Conservation (phyloP, 2,797 vertebrate species). For the Anomalospiza imberbis region DNA sequence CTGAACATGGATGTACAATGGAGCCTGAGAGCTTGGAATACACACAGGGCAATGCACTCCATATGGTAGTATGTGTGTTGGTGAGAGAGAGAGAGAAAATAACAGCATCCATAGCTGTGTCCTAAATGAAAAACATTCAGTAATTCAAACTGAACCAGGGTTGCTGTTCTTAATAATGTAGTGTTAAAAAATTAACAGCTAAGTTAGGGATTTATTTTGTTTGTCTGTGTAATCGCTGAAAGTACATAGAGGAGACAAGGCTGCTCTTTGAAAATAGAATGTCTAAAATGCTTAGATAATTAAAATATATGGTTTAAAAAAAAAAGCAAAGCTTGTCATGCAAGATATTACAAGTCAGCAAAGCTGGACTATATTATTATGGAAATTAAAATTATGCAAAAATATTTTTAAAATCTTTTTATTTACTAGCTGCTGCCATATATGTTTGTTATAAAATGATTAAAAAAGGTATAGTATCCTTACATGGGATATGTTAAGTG, state of each 20-base stretch:
- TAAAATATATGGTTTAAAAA: neutral
- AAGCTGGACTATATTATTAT: neutral
- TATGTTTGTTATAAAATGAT: neutral
- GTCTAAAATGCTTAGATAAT: neutral
- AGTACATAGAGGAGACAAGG: neutral
- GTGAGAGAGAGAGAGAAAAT: neutral
- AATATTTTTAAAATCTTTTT: accelerated
- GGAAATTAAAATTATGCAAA: neutral
- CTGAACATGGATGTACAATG: accelerated
- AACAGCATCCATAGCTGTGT: neutral
- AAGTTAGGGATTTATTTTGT: slow-evolving; percentile 12
- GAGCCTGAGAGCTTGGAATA: neutral
- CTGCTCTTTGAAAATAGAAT: neutral
- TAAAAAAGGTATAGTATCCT: neutral
- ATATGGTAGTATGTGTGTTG: neutral
- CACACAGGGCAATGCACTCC: neutral
- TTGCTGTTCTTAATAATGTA: neutral
- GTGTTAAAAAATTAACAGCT: slow-evolving; percentile 24
- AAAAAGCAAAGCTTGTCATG: neutral
- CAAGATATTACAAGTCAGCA: neutral
- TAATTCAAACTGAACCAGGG: neutral
- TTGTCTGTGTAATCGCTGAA: neutral
- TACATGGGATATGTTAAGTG: neutral
- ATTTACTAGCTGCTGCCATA: neutral
- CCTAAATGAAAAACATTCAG: neutral